Evolutionary conservation across 1,140 invertebrate genomes (phyloP), one percentile per base, ranked within the genome.

Genomic region (Homalodisca vitripennis): DNA sequence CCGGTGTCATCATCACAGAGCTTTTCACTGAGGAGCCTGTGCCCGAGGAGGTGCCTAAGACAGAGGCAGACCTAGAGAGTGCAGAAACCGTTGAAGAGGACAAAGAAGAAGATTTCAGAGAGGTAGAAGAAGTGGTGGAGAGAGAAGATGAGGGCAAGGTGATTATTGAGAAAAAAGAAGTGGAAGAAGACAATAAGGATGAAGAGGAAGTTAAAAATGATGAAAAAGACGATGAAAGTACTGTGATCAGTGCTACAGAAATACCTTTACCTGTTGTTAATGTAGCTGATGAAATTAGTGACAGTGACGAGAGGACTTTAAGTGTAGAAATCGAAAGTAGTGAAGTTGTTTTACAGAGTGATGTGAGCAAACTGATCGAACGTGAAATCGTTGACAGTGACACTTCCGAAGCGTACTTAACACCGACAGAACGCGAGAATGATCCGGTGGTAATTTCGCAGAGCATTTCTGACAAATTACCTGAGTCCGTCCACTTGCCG

Each of bases 341-440:
- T 69, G 67, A 68, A 22, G 55, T 68, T 41, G 30, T 26, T 26
- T 62, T 27, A n/a, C 53, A 29, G 6, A 69, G 71, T 68, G 71
- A 74, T 51, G 53, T 72, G 10, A 70, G 65, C 66, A 71, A 75
- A 64, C 73, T 78, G 24, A 72, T 75, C 30, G 78, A 79, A 24
- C 68, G 74, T 64, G 78, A 80, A 63, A 65, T 80, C 41, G 65
- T 79, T n/a, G 81, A 82, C 53, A 81, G 80, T 72, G 85, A 87
- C 75, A 85, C 81, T 70, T 86, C 85, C 48, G 85, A 87, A 72
- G 80, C 84, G 34, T 86, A 86, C 74, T 76, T 86, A 63, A 86
- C 85, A 66, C 84, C 85, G 13, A 86, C 84, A 55, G 85, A 86
- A 77, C 81, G 76, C 48, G 77, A 80, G 51, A 78, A 77, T n/a